Evolutionary conservation across 2,797 vertebrate genomes (phyloP).

Genomic region (Manis crassicaudata): DNA sequence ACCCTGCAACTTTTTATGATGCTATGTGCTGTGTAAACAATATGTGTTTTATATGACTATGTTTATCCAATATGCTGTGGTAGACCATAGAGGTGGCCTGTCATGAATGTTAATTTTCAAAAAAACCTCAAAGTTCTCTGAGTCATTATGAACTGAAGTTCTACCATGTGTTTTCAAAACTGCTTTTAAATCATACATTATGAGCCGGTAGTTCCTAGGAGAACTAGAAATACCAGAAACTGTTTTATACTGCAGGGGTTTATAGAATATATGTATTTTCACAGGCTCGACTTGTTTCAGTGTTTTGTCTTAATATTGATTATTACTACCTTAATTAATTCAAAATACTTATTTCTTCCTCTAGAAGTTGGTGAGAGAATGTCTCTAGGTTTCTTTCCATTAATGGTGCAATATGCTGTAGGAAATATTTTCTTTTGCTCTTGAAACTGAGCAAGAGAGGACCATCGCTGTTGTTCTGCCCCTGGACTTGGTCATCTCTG

Average conservation of each 20-base stretch:
- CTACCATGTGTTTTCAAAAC: slow-evolving; percentile 63
- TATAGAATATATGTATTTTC: slow-evolving; percentile 44
- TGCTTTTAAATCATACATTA: slow-evolving; percentile 69
- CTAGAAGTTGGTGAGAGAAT: neutral
- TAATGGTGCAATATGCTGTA: neutral
- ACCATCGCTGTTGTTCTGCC: neutral
- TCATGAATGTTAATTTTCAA: slow-evolving; percentile 68
- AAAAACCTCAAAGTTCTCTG: slow-evolving; percentile 44
- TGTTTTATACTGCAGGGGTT: slow-evolving; percentile 42
- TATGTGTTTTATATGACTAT: slow-evolving; percentile 69
- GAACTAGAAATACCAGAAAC: slow-evolving; percentile 63
- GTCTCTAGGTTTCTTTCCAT: neutral
- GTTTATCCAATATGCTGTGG: slow-evolving; percentile 69
- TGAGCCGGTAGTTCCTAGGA: slow-evolving; percentile 59
- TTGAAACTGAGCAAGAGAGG: slow-evolving; percentile 29
- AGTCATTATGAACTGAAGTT: slow-evolving; percentile 59
- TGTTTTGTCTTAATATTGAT: slow-evolving; percentile 50
- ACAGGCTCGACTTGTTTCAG: slow-evolving; percentile 53
- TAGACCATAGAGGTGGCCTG: slow-evolving; percentile 71
- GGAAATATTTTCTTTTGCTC: neutral
- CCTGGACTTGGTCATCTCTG: neutral
- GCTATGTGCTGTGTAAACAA: slow-evolving; percentile 74
- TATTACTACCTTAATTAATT: slow-evolving; percentile 45
- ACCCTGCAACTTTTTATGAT: slow-evolving; percentile 61
- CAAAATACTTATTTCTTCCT: neutral